phyloP scores from a whole-genome alignment of 2,888 invertebrate genomes.

The Pseudococcus longispinus region DNA sequence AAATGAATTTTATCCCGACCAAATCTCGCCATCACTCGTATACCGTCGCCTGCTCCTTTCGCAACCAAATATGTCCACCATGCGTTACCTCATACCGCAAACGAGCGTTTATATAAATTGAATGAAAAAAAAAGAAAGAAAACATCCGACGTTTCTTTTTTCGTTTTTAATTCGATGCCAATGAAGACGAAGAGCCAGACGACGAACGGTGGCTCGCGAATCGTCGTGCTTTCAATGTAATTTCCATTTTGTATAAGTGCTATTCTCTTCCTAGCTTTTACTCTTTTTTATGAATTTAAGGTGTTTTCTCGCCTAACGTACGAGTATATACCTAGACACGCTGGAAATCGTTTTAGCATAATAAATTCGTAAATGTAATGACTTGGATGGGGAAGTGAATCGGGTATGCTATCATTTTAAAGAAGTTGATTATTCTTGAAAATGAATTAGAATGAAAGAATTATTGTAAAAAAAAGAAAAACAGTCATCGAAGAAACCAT shows the following conservation, averaged over 20 bases:
- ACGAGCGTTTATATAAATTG: constrained; percentile 31
- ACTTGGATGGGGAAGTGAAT: too few species aligned
- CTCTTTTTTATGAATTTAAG: not conserved
- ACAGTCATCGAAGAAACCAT: too few species aligned
- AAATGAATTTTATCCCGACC: constrained; percentile 26
- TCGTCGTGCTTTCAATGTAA: not conserved
- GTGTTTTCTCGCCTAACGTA: not conserved
- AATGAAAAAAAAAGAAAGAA: not conserved
- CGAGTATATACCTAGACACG: not conserved
- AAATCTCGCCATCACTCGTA: constrained; percentile 6
- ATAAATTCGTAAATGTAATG: not conserved
- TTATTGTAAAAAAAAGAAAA: too few species aligned
- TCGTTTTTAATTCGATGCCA: constrained; percentile 14
- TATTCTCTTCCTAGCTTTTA: not conserved
- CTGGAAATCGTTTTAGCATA: not conserved
- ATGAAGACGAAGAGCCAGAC: not conserved
- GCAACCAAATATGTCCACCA: constrained; percentile 18
- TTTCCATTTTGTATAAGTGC: not conserved
- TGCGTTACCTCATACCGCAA: constrained; percentile 16
- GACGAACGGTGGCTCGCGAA: not conserved
- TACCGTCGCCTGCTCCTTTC: not conserved
- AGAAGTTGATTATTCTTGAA: too few species aligned
- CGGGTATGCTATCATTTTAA: too few species aligned
- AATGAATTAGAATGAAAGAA: too few species aligned
- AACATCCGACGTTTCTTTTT: constrained; percentile 2